Evolutionary conservation across 2,888 invertebrate genomes (phyloP), one percentile per base, ranked within the genome.

Genomic region (Willowsia nigromaculata): DNA sequence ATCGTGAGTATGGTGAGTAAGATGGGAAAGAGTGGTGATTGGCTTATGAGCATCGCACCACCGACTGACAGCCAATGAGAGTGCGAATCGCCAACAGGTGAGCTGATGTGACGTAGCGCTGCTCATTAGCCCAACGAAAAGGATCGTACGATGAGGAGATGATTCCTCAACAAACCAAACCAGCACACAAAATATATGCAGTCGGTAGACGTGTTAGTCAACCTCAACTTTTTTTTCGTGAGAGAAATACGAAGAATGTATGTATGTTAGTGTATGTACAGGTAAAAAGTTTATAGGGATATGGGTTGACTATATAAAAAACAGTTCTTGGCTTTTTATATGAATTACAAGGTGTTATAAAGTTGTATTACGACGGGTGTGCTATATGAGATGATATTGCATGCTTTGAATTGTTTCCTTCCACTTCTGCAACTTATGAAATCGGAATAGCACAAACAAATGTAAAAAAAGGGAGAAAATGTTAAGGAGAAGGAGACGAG

Each of bases 11-110:
- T 27, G 30, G 59, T 59, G n/a, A 22, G 22, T 56, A 15, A n/a
- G 30, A 62, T 68, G 68, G 62, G 18, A 68, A 37, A 13, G n/a
- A 18, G 6, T 11, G 50, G 88, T 33, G 30, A 18, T 27, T 83
- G 88, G 90, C 85, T 88, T 62, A 85, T 90, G 78, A 40, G 62
- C 80, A 88, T 88, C 87, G 85, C 59, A 90, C 88, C 90, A 88
- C 88, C 81, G 83, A 47, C 37, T 5, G 9, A 22, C 62, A 81
- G 47, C 90, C 90, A 90, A 90, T 87, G 68, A 22, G 40, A 50
- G 40, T 7, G 40, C 78, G 84, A 85, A 18, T 88, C 62, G 50
- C 80, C 90, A 90, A 90, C 90, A 90, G 88, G 90, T 90, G 90
- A 90, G 88, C 76, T 82, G 82, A 83, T 37, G 33, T 82, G 88